Conservation (phyloP, 2,113 vertebrate species). For the Pseudorasbora parva region DNA sequence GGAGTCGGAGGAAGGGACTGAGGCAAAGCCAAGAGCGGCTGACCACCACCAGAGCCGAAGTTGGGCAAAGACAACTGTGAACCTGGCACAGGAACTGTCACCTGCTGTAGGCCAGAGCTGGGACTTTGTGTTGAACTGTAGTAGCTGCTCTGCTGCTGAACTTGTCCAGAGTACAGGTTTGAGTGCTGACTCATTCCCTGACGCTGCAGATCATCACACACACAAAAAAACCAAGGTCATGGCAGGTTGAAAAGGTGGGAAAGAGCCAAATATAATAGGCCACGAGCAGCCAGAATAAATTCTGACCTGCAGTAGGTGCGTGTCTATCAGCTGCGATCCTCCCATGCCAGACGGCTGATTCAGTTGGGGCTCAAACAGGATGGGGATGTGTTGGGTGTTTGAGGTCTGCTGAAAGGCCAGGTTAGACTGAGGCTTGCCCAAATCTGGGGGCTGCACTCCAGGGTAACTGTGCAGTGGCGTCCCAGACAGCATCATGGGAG, state of each 20-base stretch:
- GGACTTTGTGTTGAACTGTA: constrained; percentile 95
- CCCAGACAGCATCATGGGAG: constrained; percentile 91
- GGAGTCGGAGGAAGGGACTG: constrained; percentile 88
- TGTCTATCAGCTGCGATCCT: constrained; percentile 94
- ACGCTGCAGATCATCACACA: constrained; percentile 77
- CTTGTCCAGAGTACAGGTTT: constrained; percentile 94
- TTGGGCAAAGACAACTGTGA: constrained; percentile 92
- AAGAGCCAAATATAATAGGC: background rate
- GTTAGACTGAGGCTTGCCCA: constrained; percentile 92
- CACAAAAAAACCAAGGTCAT: background rate
- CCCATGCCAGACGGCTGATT: constrained; percentile 93
- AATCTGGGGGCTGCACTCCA: constrained; percentile 90
- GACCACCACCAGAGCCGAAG: constrained; percentile 90
- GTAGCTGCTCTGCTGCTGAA: constrained; percentile 95
- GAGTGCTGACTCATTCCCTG: constrained; percentile 96
- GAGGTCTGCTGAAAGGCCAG: constrained; percentile 96
- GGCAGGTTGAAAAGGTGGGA: background rate
- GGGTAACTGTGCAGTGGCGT: constrained; percentile 93
- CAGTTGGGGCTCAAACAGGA: constrained; percentile 94
- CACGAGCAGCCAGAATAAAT: background rate
- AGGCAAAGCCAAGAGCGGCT: constrained; percentile 91
- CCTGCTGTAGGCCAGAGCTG: constrained; percentile 92
- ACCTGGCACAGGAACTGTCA: constrained; percentile 89
- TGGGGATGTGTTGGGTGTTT: constrained; percentile 94
- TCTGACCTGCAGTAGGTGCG: constrained; percentile 92